Conservation (phyloP, 2,113 vertebrate genomes). For the Propithecus coquereli region DNA sequence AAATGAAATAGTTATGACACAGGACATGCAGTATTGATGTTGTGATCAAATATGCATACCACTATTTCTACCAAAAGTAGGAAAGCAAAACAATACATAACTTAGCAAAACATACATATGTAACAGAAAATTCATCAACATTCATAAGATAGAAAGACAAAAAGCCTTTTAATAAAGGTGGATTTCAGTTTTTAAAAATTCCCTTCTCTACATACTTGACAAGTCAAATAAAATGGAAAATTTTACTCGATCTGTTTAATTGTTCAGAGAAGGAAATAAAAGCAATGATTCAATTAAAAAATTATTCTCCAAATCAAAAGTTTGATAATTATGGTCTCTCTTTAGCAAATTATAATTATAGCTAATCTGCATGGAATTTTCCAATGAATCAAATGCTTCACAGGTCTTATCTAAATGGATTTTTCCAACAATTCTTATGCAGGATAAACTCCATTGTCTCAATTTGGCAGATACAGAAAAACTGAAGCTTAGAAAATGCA, state of each 20-base stretch:
- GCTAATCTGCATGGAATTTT: not conserved
- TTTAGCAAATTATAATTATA: not conserved
- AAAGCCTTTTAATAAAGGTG: not conserved
- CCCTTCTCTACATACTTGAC: not conserved
- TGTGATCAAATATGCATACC: not conserved
- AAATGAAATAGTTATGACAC: not conserved
- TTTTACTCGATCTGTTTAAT: not conserved
- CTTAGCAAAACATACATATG: not conserved
- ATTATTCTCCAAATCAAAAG: not conserved
- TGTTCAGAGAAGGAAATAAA: not conserved
- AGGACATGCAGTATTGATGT: not conserved
- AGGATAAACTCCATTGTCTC: not conserved
- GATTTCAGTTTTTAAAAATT: not conserved
- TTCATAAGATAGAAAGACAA: not conserved
- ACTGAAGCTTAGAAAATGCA: not conserved
- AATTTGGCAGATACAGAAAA: not conserved
- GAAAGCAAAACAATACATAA: not conserved
- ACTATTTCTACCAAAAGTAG: not conserved
- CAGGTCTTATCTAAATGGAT: not conserved
- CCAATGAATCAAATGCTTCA: not conserved
- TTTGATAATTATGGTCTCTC: not conserved
- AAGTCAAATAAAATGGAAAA: not conserved
- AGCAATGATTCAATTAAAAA: not conserved
- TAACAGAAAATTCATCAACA: not conserved
- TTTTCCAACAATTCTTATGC: not conserved